A percentile compares a stretch with the other conserved stretches of the same genome.
Evolutionary conservation across 1,140 invertebrate genomes (phyloP).

Genomic region (Meloidogyne floridensis): DNA sequence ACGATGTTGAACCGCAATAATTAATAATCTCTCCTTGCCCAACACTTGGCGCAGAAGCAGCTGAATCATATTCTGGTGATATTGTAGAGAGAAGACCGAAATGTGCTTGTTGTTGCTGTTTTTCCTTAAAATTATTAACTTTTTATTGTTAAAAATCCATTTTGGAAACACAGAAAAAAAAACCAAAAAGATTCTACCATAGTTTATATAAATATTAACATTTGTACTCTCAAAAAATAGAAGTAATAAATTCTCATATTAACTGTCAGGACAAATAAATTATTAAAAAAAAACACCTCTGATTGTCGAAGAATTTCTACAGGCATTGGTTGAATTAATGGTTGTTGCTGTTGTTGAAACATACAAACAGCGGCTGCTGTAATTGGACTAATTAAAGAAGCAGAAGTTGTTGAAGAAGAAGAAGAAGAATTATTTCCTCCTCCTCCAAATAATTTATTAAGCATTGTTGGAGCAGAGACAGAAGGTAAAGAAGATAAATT

Average conservation of each 20-base stretch:
- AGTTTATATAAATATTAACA: too few species aligned
- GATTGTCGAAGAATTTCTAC: neutral
- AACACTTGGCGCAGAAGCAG: constrained; percentile 20
- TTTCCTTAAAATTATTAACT: too few species aligned
- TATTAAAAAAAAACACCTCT: neutral
- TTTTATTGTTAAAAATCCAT: too few species aligned
- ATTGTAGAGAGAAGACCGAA: constrained; percentile 37
- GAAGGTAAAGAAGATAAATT: neutral
- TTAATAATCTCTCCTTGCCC: neutral
- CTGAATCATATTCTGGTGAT: constrained; percentile 13
- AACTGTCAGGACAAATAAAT: too few species aligned
- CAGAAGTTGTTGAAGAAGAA: neutral
- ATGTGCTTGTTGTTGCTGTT: too few species aligned
- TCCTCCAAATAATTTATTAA: neutral
- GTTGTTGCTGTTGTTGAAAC: neutral
- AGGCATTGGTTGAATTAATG: neutral
- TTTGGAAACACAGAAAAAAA: too few species aligned
- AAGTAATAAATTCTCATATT: too few species aligned
- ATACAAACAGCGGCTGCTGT: neutral
- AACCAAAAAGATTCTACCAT: too few species aligned
- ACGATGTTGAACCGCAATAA: neutral
- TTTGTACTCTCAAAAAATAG: too few species aligned
- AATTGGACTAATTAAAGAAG: neutral
- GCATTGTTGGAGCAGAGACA: neutral
- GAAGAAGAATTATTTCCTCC: neutral